Conservation (phyloP, 2,113 vertebrate genomes). For the Aspidoscelis tigris region DNA sequence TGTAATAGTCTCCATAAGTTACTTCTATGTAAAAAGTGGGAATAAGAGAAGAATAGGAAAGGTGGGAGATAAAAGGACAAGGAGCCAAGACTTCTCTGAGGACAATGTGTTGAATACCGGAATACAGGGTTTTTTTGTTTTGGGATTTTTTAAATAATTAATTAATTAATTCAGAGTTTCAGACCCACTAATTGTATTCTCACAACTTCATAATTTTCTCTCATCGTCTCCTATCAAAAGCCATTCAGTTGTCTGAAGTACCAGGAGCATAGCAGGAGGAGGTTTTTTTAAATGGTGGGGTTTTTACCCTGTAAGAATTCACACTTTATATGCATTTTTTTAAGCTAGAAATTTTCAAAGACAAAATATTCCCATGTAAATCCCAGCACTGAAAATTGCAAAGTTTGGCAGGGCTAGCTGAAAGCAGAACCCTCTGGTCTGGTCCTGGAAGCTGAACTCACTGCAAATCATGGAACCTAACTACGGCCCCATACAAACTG, state of each 20-base stretch:
- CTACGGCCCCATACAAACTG: too few relatives aligned
- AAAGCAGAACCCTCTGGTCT: neutral
- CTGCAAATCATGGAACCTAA: too few relatives aligned
- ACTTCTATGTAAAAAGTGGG: slow-evolving; percentile 15
- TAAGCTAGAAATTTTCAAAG: neutral
- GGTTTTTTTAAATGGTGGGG: neutral
- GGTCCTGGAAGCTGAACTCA: too few relatives aligned
- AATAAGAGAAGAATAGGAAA: neutral
- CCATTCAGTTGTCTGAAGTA: neutral
- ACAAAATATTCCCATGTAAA: neutral
- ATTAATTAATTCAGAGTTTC: too few relatives aligned
- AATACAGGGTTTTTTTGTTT: neutral
- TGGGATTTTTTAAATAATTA: too few relatives aligned
- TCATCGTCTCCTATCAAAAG: slow-evolving; percentile 1
- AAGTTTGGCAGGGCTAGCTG: neutral
- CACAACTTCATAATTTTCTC: neutral
- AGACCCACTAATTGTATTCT: neutral
- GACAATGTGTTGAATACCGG: neutral
- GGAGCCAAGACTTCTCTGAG: neutral
- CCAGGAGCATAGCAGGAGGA: neutral
- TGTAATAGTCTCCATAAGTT: slow-evolving; percentile 14
- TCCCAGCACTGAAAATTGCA: neutral
- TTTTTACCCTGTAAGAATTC: neutral
- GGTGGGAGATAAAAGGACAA: neutral
- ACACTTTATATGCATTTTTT: neutral